These are phyloP conservation scores for Didymodactylos carnosus DNA, from an alignment of 2,888 invertebrate genomes.

Conservation along the genomic window DNA sequence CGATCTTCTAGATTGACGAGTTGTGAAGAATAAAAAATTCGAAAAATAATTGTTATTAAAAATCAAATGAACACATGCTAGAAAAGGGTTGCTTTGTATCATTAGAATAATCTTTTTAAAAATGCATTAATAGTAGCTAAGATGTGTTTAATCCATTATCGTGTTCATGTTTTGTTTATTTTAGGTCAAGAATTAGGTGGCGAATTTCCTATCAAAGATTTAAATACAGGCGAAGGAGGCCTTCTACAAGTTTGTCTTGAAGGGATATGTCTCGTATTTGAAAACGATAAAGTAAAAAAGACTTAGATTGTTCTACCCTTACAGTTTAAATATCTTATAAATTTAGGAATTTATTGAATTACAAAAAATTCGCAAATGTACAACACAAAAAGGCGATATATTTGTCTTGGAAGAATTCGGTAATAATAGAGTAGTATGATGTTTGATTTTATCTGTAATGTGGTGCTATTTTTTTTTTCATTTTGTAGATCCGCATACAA, in stretches of 20 bases:
- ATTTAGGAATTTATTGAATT: slow-evolving; percentile 97
- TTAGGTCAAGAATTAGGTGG: slow-evolving; percentile 42
- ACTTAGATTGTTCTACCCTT: neutral
- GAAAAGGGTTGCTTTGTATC: no score
- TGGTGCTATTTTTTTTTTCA: neutral
- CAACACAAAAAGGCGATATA: slow-evolving; percentile 93
- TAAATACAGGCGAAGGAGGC: slow-evolving; percentile 87
- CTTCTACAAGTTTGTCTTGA: slow-evolving; percentile 89
- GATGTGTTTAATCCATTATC: no score
- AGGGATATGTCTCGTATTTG: slow-evolving; percentile 92
- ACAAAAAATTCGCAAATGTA: slow-evolving; percentile 96
- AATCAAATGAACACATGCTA: no score
- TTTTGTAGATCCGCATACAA: slow-evolving; percentile 79
- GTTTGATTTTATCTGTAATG: neutral
- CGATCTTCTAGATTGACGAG: slow-evolving; percentile 23
- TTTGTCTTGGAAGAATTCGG: slow-evolving; percentile 99
- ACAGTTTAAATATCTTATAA: no score
- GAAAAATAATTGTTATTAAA: no score
- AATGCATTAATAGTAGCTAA: no score
- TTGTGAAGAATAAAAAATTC: neutral
- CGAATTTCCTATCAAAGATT: slow-evolving; percentile 93
- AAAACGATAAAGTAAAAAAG: slow-evolving; percentile 75
- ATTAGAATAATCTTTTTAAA: no score
- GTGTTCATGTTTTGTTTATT: no score
- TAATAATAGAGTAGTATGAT: slow-evolving; percentile 44